These are phyloP conservation scores for Ophion slaviceki DNA, from an alignment of 2,888 invertebrate genomes.

Conservation along the genomic window DNA sequence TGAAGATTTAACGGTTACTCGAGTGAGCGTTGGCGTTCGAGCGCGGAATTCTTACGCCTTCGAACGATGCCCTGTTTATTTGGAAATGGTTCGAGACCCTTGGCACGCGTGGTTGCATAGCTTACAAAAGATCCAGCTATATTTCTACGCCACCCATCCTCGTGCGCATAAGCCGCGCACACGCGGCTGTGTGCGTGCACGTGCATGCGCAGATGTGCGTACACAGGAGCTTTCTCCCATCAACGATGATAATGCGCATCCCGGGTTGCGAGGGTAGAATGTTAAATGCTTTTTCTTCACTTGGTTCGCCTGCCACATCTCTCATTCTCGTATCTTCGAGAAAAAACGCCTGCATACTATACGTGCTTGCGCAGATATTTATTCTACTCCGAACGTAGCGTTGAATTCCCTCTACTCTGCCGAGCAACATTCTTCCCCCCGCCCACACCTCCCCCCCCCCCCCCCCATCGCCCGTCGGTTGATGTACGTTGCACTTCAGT, in stretches of 20 bases:
- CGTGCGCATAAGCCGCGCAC: not conserved
- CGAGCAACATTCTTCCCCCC: not conserved
- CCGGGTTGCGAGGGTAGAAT: constrained; percentile 17
- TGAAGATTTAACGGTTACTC: not conserved
- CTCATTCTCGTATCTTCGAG: constrained; percentile 42
- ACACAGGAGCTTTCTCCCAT: constrained; percentile 29
- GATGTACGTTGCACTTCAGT: constrained; percentile 36
- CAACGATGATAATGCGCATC: constrained; percentile 56
- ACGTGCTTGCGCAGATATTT: constrained; percentile 53
- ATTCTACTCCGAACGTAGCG: constrained; percentile 40
- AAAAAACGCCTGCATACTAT: constrained; percentile 14
- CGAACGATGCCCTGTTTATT: constrained; percentile 58
- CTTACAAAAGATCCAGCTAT: constrained; percentile 40
- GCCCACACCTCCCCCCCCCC: too few relatives aligned
- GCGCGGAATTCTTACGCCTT: constrained; percentile 2
- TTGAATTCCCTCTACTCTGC: constrained; percentile 24
- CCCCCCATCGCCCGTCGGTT: not conserved
- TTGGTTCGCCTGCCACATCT: constrained; percentile 45
- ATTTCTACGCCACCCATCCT: not conserved
- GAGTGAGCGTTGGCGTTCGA: not conserved
- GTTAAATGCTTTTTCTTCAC: constrained; percentile 56
- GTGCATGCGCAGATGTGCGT: not conserved
- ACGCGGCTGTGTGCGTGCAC: not conserved
- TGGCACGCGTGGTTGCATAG: constrained; percentile 44
- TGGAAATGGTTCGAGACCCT: constrained; percentile 44